Evolutionary conservation across 2,113 vertebrate genomes (phyloP).

Genomic region (Arizona elegans): DNA sequence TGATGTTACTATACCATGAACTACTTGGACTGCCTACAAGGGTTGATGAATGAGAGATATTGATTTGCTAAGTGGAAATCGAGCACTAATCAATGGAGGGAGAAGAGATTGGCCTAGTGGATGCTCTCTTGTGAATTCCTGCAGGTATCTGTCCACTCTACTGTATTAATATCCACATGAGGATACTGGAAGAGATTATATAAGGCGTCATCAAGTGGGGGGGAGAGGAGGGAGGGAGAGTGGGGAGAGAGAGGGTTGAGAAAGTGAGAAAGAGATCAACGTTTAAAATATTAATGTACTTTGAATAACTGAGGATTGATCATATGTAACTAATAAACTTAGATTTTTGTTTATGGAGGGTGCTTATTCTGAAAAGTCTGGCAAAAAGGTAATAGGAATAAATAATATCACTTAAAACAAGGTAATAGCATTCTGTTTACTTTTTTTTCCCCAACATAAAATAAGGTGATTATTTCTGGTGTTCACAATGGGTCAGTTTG

Average conservation of each 20-base stretch:
- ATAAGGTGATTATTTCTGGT: background rate
- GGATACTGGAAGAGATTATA: background rate
- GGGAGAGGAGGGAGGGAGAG: background rate
- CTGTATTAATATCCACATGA: background rate
- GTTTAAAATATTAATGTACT: slow-evolving; percentile 39
- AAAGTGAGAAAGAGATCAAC: background rate
- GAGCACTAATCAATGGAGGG: background rate
- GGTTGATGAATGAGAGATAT: background rate
- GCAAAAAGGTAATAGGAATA: background rate
- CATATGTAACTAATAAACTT: background rate
- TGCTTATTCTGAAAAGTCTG: slow-evolving; percentile 10
- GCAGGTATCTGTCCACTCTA: background rate
- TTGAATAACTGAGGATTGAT: slow-evolving; percentile 23
- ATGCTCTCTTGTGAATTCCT: background rate
- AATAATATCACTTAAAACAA: background rate
- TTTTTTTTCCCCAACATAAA: background rate
- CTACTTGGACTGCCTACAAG: background rate
- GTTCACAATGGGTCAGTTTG: background rate
- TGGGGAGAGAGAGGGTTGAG: background rate
- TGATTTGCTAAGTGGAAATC: background rate
- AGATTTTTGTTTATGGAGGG: background rate
- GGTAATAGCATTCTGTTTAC: background rate
- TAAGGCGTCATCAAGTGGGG: background rate
- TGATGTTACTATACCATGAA: background rate
- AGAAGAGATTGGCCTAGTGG: background rate